Base-by-base conservation (phyloP, 2,113 vertebrate species). In the Redunca redunca region DNA sequence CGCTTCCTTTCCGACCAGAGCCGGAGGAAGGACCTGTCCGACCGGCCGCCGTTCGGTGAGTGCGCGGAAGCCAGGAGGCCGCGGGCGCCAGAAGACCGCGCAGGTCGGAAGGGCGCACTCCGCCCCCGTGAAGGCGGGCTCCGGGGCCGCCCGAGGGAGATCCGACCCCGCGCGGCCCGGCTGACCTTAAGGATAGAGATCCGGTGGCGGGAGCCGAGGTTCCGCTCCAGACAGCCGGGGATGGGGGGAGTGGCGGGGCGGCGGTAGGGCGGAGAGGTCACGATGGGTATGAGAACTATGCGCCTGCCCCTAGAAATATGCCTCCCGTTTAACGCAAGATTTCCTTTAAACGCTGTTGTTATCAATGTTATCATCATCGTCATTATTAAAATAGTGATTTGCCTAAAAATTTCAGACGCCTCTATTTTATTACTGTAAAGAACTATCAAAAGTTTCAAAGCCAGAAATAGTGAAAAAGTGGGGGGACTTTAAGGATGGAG, bases 1-100 rank as follows among this genome's bases (percentile, higher is more conserved):
- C 99, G 99, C 74, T 99, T 99, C 98, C 99, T 99, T 95, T 99
- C 99, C 3, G 99, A 99, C 82, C 99, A 99, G 98, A 98, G 96
- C 90, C 98, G 97, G n/a, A 97, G 93, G 96, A 99, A 99, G 97
- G 99, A 99, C 82, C 97, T 99, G 48, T 99, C 99, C 1, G 99
- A 99, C 96, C 98, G 99, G 21, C 97, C 99, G 96, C 99, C 99
- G 88, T 98, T 99, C 16, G 99, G 99, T 99, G 99, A 98, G 98
- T 87, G 93, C n/a, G 5, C 9, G 2, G 43, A 12, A 15, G 16
- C 14, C 14, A 1, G 74, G 60, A 28, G 30, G 12, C 57, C 4
- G 9, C 52, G 1, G 26, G n/a, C 3, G 10, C 10, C 25, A 0
- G 8, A 1, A 1, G 46, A 36, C 36, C 3, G 90, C 26, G 36